A percentile compares a stretch with the other conserved stretches of the same genome.
phyloP scores from a whole-genome alignment of 2,797 vertebrate species.

The Melanotaenia pygmaea region DNA sequence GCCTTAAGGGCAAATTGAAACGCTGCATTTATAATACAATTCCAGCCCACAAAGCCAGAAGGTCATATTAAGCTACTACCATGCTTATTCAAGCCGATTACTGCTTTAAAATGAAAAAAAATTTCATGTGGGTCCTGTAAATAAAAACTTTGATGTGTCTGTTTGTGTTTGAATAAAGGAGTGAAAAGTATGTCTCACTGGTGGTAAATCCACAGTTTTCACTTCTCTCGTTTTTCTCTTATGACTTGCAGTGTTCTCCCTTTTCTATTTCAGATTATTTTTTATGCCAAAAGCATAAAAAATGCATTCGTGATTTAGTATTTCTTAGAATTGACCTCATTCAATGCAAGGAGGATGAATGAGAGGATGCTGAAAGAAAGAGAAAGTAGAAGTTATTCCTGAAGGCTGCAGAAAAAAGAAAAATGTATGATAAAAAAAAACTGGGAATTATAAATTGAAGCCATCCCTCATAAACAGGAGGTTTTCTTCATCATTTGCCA shows the following conservation, averaged over 20 bases:
- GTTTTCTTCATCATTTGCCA: conserved; percentile 20
- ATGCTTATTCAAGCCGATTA: neutral
- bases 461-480: conserved; percentile 30
- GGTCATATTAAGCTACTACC: neutral
- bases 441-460: conserved; percentile 4
- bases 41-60: neutral
- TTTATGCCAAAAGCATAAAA: conserved; percentile 35
- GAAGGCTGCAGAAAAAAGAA: conserved; percentile 11
- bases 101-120: neutral
- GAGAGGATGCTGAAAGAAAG: neutral
- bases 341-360: conserved; percentile 8
- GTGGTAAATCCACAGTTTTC: conserved; percentile 9
- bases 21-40: neutral
- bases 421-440: neutral
- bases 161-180: conserved; percentile 22
- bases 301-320: neutral
- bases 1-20: conserved; percentile 12
- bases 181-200: neutral
- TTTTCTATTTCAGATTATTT: conserved; percentile 5
- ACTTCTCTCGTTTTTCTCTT: neutral
- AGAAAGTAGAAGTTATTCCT: conserved; percentile 36
- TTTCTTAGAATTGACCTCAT: conserved; percentile 15
- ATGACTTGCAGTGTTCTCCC: neutral
- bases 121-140: neutral
- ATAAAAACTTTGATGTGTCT: conserved; percentile 2